Evolutionary conservation across 2,888 invertebrate species (phyloP).

Genomic region (Eurytoma adleriae): DNA sequence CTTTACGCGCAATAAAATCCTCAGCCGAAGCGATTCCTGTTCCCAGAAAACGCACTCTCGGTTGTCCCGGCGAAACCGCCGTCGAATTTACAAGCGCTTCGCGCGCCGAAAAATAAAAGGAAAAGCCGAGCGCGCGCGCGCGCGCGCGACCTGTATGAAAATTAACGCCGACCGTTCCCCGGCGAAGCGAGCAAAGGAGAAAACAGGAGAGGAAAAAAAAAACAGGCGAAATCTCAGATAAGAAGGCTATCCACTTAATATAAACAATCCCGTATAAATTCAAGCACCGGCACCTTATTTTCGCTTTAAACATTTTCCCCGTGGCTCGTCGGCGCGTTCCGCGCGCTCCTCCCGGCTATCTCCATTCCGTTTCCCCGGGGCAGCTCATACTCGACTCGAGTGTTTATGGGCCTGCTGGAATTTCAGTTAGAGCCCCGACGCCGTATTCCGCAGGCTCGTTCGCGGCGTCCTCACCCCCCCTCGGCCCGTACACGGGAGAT

Average conservation of each 20-base stretch:
- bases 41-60: not conserved
- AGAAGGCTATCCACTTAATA: conserved; percentile 37
- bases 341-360: conserved; percentile 1
- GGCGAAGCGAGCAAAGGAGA: too few relatives aligned
- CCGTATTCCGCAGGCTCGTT: conserved; percentile 33
- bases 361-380: conserved; percentile 10
- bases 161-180: not conserved
- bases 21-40: too few relatives aligned
- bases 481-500: conserved; percentile 58
- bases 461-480: not conserved
- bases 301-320: not conserved
- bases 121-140: not conserved
- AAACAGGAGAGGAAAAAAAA: too few relatives aligned
- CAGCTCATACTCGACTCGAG: conserved; percentile 49
- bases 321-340: not conserved
- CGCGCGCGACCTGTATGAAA: conserved; percentile 1
- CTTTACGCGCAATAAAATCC: conserved; percentile 21
- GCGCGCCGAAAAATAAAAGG: not conserved
- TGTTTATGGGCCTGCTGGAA: conserved; percentile 63
- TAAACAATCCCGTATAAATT: conserved; percentile 43
- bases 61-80: not conserved
- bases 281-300: conserved; percentile 18
- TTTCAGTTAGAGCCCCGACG: conserved; percentile 65
- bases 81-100: not conserved
- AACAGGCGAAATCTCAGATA: conserved; percentile 21